Percentiles rank a stretch among this genome's conserved stretches.
Evolutionary conservation across 1,140 invertebrate species (phyloP).

Genomic region (Conus ventricosus): DNA sequence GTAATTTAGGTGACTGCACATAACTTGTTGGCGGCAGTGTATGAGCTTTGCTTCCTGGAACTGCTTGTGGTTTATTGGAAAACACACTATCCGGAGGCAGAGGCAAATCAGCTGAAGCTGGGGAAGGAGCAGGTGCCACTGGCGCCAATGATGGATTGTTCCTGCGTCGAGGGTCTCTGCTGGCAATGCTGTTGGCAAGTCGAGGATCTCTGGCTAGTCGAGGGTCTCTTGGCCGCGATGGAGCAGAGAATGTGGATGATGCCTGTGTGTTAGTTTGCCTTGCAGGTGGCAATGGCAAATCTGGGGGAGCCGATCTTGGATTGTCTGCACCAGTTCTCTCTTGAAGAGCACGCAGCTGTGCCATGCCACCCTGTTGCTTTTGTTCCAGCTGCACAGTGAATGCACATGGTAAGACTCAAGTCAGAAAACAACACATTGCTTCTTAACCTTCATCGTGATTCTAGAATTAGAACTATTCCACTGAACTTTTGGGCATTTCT

Average conservation of each 20-base stretch:
- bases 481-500: too few relatives aligned
- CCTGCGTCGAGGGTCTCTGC: slow-evolving; percentile 25
- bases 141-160: not conserved
- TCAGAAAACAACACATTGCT: too few relatives aligned
- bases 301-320: slow-evolving; percentile 9
- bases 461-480: too few relatives aligned
- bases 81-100: not conserved
- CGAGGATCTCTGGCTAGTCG: slow-evolving; percentile 29
- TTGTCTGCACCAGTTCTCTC: not conserved
- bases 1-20: not conserved
- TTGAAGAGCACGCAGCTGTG: not conserved
- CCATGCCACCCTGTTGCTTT: slow-evolving; percentile 17
- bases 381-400: slow-evolving; percentile 23
- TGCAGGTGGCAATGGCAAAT: slow-evolving; percentile 10
- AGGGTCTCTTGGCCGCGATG: slow-evolving; percentile 21
- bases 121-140: not conserved
- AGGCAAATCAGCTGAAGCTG: not conserved
- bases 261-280: not conserved
- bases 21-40: not conserved
- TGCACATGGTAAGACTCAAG: not conserved
- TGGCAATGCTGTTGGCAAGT: slow-evolving; percentile 27
- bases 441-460: too few relatives aligned
- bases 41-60: not conserved
- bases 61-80: not conserved
- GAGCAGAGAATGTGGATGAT: not conserved